Percentiles rank a stretch among this genome's conserved stretches.
phyloP scores from a whole-genome alignment of 2,797 vertebrate genomes.

The Danio jaintianensis region DNA sequence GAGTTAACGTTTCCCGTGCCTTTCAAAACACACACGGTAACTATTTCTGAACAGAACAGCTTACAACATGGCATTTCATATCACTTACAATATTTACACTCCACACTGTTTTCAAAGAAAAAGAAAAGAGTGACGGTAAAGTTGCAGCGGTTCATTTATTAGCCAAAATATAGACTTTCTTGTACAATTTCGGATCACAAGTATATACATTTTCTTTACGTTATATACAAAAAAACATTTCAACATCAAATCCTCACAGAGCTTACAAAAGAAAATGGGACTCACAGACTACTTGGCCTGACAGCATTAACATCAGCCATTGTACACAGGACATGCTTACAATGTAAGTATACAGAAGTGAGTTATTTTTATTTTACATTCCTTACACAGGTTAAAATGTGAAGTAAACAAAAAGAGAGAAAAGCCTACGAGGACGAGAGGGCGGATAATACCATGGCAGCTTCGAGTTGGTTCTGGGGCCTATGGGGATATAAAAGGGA shows the following conservation, averaged over 20 bases:
- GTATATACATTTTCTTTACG: constrained; percentile 97
- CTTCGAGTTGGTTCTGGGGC: constrained; percentile 89
- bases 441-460: constrained; percentile 84
- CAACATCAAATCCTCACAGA: constrained; percentile 89
- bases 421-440: constrained; percentile 80
- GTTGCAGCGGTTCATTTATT: constrained; percentile 99
- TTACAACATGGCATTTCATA: constrained; percentile 5
- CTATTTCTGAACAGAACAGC: constrained; percentile 30
- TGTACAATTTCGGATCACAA: constrained; percentile 99
- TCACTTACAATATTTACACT: constrained; percentile 43
- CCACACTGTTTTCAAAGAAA: constrained; percentile 66
- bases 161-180: constrained; percentile 99
- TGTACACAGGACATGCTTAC: constrained; percentile 98
- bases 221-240: constrained; percentile 93
- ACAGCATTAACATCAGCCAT: constrained; percentile 89
- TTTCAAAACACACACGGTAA: constrained; percentile 40
- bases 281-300: constrained; percentile 89
- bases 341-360: constrained; percentile 92
- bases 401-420: constrained; percentile 67
- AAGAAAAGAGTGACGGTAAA: constrained; percentile 75
- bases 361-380: constrained; percentile 90
- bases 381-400: constrained; percentile 86
- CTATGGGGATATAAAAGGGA: constrained; percentile 80
- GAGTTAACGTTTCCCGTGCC: constrained; percentile 46
- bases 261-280: constrained; percentile 81